phyloP scores from a whole-genome alignment of 2,113 vertebrate genomes.

The Tetrao urogallus region DNA sequence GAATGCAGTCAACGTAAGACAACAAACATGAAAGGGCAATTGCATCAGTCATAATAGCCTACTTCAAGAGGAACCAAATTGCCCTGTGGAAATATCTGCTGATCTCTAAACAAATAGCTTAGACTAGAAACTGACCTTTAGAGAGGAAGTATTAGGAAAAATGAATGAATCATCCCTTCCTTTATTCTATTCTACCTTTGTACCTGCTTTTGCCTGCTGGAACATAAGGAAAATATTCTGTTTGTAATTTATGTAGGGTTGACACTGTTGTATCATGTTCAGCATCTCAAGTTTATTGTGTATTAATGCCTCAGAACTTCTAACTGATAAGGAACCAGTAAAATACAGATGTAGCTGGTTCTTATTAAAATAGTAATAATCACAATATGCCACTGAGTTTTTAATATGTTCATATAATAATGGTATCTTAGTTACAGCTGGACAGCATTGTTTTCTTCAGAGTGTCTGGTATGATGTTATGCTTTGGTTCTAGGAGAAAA shows the following conservation, averaged over 20 bases:
- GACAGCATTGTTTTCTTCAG: too few species aligned
- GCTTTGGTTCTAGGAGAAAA: too few species aligned
- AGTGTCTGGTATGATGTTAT: too few species aligned
- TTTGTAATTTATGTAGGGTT: background rate
- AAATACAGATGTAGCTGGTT: background rate
- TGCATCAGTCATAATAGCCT: background rate
- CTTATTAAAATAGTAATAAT: background rate
- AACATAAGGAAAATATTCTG: background rate
- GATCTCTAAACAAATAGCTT: background rate
- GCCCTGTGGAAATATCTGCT: background rate
- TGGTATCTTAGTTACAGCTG: too few species aligned
- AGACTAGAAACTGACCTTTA: background rate
- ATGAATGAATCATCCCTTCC: background rate
- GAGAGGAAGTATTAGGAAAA: background rate
- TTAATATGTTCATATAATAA: background rate
- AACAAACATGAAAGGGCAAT: slow-evolving; percentile 6
- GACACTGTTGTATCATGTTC: background rate
- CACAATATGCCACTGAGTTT: background rate
- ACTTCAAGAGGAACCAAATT: background rate
- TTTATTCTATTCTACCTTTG: background rate
- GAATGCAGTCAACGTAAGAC: background rate
- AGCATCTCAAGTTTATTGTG: background rate
- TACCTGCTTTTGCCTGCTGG: background rate
- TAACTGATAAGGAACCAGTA: background rate
- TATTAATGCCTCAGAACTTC: background rate